Evolutionary conservation across 2,113 vertebrate genomes (phyloP).

Genomic region (Ctenodactylus gundi): DNA sequence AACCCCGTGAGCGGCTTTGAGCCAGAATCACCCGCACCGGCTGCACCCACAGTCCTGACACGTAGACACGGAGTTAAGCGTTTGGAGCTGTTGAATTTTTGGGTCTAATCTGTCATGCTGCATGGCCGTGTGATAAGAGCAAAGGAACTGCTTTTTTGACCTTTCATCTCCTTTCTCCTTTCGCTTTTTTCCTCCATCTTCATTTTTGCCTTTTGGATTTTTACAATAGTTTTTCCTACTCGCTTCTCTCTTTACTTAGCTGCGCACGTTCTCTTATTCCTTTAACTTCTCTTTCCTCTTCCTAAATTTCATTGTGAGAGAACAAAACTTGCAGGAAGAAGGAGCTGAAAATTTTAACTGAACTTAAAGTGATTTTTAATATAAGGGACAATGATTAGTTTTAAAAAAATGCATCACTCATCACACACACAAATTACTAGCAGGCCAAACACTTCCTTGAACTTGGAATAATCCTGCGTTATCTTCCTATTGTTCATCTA

Average conservation of each 20-base stretch:
- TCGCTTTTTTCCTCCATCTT: neutral
- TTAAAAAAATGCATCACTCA: neutral
- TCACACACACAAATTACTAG: neutral
- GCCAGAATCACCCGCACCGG: neutral
- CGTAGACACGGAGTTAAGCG: neutral
- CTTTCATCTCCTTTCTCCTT: neutral
- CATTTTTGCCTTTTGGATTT: neutral
- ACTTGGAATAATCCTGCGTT: neutral
- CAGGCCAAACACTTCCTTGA: neutral
- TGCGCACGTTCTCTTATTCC: neutral
- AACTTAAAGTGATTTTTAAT: neutral
- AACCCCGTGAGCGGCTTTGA: neutral
- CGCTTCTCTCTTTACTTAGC: neutral
- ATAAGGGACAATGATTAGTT: neutral
- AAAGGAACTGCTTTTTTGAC: no score
- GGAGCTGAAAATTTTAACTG: neutral
- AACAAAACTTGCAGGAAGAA: neutral
- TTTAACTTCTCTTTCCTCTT: neutral
- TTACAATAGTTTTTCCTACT: accelerated
- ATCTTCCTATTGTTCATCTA: neutral
- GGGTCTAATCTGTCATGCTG: neutral
- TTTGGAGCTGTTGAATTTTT: neutral
- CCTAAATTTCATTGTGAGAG: neutral
- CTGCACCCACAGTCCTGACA: neutral
- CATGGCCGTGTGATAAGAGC: no score